phyloP scores from a whole-genome alignment of 2,113 vertebrate species.

The Pluvialis apricaria region DNA sequence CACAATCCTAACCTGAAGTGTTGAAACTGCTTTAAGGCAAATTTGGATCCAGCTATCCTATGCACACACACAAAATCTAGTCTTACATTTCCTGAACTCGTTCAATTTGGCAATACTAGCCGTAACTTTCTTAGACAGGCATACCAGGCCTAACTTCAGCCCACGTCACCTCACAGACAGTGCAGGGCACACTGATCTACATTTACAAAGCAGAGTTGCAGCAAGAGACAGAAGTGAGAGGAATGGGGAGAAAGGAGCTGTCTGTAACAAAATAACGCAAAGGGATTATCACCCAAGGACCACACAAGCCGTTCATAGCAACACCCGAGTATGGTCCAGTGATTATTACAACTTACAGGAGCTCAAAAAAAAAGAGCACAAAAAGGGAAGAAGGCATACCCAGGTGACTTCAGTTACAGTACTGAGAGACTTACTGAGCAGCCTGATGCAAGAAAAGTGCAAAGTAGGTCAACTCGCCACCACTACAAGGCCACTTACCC shows the following conservation, averaged over 20 bases:
- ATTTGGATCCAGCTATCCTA: not conserved
- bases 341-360: not conserved
- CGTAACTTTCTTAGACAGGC: not conserved
- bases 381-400: not conserved
- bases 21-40: not conserved
- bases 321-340: not conserved
- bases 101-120: not conserved
- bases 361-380: not conserved
- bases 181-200: not conserved
- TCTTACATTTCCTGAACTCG: no score
- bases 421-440: not conserved
- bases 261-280: not conserved
- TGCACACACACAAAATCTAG: accelerated
- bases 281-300: not conserved
- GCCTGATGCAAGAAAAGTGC: not conserved
- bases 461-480: not conserved
- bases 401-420: not conserved
- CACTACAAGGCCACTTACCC: not conserved
- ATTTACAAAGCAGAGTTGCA: not conserved
- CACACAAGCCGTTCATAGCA: accelerated
- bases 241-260: not conserved
- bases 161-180: not conserved
- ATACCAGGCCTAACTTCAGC: not conserved
- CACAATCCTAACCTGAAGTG: not conserved
- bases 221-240: not conserved